These are phyloP conservation scores for Trilocha varians DNA, from an alignment of 2,888 invertebrate genomes.

Conservation along the genomic window DNA sequence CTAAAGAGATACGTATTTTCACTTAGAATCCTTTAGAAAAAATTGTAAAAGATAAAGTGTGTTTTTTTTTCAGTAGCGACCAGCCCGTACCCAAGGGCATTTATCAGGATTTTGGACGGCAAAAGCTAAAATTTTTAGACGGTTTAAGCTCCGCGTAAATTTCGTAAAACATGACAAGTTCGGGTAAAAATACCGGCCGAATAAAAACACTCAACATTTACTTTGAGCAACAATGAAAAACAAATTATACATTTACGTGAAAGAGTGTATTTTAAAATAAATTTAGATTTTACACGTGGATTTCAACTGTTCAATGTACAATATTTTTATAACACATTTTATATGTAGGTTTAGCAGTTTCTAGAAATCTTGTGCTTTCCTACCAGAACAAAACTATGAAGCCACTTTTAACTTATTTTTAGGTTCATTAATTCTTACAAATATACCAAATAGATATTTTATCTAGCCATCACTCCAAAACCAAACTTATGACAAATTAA, in stretches of 20 bases:
- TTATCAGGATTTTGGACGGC: conserved; percentile 80
- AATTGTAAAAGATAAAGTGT: conserved; percentile 34
- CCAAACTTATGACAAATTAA: too few species aligned
- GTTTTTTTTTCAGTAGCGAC: conserved; percentile 43
- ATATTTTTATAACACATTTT: too few species aligned
- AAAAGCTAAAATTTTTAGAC: conserved; percentile 74
- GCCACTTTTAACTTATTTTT: too few species aligned
- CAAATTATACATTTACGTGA: background rate
- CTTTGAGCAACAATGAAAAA: conserved; percentile 10
- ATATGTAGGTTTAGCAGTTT: too few species aligned
- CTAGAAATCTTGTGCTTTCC: too few species aligned
- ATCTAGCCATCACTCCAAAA: too few species aligned
- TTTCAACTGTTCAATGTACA: too few species aligned
- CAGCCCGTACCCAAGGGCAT: conserved; percentile 59
- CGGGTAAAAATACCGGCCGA: conserved; percentile 46
- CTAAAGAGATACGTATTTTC: background rate
- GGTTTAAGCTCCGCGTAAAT: conserved; percentile 71
- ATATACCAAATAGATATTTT: too few species aligned
- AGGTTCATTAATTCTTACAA: too few species aligned
- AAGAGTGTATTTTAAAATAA: background rate
- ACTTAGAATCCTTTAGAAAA: background rate
- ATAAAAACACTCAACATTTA: conserved; percentile 42
- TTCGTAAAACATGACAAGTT: conserved; percentile 64
- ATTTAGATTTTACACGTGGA: too few species aligned
- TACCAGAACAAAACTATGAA: background rate